Conservation (phyloP, 2,797 vertebrate species). For the Sparidentex hasta region DNA sequence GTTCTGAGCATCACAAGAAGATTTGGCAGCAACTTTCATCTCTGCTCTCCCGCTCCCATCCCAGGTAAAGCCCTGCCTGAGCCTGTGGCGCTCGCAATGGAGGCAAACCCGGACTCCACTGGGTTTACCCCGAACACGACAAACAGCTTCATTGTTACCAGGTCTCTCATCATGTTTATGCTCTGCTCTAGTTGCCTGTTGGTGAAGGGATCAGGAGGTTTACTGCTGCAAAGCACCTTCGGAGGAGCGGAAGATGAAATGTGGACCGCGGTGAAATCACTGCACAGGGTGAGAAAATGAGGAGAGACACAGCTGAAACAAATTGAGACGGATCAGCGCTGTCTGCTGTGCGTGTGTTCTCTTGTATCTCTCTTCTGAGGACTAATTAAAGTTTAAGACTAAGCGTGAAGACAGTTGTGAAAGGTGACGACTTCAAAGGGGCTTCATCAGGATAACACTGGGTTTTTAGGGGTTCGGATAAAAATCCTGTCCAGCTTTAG, state of each 20-base stretch:
- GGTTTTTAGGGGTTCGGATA: neutral
- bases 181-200: slow-evolving; percentile 5
- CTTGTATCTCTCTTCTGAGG: neutral
- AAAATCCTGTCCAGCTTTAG: neutral
- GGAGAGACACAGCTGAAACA: neutral
- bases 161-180: neutral
- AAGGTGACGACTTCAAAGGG: neutral
- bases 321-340: neutral
- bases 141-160: slow-evolving; percentile 25
- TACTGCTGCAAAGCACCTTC: slow-evolving; percentile 28
- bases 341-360: slow-evolving; percentile 5
- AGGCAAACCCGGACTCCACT: slow-evolving; percentile 26
- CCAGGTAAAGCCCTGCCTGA: slow-evolving; percentile 48
- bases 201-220: slow-evolving; percentile 39
- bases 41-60: slow-evolving; percentile 26
- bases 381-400: neutral
- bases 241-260: slow-evolving; percentile 15
- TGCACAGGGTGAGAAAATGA: slow-evolving; percentile 12
- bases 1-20: slow-evolving; percentile 46
- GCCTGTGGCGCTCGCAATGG: neutral
- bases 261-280: neutral
- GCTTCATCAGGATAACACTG: neutral
- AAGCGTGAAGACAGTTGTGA: neutral
- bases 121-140: slow-evolving; percentile 28
- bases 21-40: slow-evolving; percentile 52